These are phyloP conservation scores for Teleiodes luculella DNA, from an alignment of 2,888 invertebrate genomes.

Conservation along the genomic window DNA sequence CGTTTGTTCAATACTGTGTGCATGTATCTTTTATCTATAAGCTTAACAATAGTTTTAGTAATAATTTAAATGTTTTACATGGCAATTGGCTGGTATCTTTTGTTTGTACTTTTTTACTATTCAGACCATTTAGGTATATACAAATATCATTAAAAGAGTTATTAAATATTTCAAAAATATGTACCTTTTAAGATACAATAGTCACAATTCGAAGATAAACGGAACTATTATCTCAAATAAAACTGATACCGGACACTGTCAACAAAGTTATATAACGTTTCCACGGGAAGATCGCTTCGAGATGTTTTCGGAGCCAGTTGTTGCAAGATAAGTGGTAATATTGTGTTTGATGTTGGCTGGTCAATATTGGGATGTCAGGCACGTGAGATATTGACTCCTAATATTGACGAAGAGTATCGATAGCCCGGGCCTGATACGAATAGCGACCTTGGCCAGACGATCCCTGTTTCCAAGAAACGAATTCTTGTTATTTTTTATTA, in stretches of 20 bases:
- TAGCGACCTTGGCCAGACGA: constrained; percentile 51
- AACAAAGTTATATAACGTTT: constrained; percentile 51
- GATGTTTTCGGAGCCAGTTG: constrained; percentile 66
- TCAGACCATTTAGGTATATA: too few relatives aligned
- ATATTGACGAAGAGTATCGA: constrained; percentile 72
- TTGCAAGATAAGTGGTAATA: constrained; percentile 75
- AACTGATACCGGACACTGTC: constrained; percentile 55
- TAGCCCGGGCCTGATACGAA: constrained; percentile 51
- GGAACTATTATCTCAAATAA: constrained; percentile 47
- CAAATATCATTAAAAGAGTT: constrained; percentile 1
- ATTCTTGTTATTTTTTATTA: not conserved
- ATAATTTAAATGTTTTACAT: constrained; percentile 27
- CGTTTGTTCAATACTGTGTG: constrained; percentile 36
- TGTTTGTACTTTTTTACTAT: too few relatives aligned
- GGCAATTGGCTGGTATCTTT: too few relatives aligned
- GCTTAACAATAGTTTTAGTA: constrained; percentile 27
- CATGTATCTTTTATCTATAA: constrained; percentile 14
- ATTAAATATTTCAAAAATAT: not conserved
- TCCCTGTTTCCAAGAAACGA: constrained; percentile 43
- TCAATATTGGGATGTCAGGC: constrained; percentile 70
- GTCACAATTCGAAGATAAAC: constrained; percentile 55
- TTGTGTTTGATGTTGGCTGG: constrained; percentile 67
- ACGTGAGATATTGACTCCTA: constrained; percentile 72
- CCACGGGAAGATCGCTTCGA: constrained; percentile 50
- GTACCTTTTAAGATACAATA: not conserved